Evolutionary conservation across 2,113 vertebrate genomes (phyloP).

Genomic region (Mirounga angustirostris): DNA sequence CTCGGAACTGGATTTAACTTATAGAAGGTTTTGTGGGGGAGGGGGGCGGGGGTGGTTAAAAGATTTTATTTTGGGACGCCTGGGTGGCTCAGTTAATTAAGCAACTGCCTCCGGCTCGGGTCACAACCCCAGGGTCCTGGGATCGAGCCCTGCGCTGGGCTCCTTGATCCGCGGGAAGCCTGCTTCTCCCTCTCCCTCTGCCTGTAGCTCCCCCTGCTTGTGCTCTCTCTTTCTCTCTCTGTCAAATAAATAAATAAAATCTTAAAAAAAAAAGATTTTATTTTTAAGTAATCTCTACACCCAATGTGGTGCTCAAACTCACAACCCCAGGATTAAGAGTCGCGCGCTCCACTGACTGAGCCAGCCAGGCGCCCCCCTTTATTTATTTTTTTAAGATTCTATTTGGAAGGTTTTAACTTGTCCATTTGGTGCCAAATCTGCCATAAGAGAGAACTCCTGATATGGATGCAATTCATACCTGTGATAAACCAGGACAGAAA

Average conservation of each 20-base stretch:
- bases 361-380: background rate
- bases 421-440: background rate
- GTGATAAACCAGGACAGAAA: constrained; percentile 33
- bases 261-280: background rate
- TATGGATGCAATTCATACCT: background rate
- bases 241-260: no score
- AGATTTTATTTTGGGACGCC: background rate
- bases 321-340: background rate
- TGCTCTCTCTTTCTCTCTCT: no score
- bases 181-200: no score
- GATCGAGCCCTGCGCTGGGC: no score
- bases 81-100: background rate
- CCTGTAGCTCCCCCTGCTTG: no score
- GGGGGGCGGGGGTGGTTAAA: background rate
- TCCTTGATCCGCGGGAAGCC: no score
- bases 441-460: background rate
- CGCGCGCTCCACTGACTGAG: background rate
- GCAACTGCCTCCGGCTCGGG: background rate
- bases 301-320: background rate
- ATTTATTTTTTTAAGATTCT: background rate
- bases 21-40: background rate
- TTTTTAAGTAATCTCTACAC: background rate
- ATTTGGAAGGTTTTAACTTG: constrained; percentile 42
- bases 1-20: constrained; percentile 5
- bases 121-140: no score